Base-by-base conservation (phyloP, 2,113 vertebrate genomes). In the Vidua macroura region DNA sequence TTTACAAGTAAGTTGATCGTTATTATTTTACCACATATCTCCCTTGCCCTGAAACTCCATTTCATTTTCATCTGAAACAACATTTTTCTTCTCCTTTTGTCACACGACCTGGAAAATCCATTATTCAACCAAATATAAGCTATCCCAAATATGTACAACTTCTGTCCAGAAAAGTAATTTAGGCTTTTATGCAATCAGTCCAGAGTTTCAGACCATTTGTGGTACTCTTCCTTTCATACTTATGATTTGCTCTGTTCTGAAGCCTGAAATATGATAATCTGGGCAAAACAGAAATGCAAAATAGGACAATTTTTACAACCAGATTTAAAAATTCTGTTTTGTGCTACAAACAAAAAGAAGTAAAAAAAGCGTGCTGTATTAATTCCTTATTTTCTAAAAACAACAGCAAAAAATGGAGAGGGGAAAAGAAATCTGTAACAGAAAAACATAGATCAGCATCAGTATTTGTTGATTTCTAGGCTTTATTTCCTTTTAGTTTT, bases 51-150 rank as follows among this genome's bases (percentile, higher is more conserved):
- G 64, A 93, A 96, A 74, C 33, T 90, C 90, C 16, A 75, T 92
- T 94, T 92, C 12, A 18, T 81, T 95, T 94, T 78, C 13, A 81
- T 63, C 64, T 78, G 64, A 81, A 94, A 81, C 20, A 74, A 46
- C 7, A 31, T 84, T 96, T 95, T 93, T 88, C 68, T 67, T 95
- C 64, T 86, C 43, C 23, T 77, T 86, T 94, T 94, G 77, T 73
- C 60, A 90, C 44, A 35, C 78, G 86, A 91, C 35, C 60, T 88
- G 83, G 49, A 92, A 92, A 94, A 93, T 72, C 69, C 28, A 64
- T 77, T 90, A 59, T 86, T 93, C 76, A 68, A 17, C 53, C 68
- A 70, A 83, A 66, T 51, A 60, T 25, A 67, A 78, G 17, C 80
- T 44, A 78, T 33, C 55, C 33, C n/a, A 94, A 86, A 75, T 48